phyloP scores from a whole-genome alignment of 2,797 vertebrate species.

The Crocidura indochinensis region DNA sequence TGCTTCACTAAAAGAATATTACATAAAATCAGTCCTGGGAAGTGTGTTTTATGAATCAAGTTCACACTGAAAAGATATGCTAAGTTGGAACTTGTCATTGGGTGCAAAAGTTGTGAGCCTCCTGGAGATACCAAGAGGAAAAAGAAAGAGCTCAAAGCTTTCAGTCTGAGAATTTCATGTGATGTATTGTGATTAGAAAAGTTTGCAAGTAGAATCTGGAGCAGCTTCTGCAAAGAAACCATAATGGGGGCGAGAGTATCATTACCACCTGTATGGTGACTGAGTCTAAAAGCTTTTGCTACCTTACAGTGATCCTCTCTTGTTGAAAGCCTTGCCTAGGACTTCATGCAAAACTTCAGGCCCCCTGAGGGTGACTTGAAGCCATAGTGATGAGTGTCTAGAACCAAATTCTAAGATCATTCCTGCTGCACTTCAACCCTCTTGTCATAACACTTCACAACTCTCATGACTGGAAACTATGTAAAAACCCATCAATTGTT shows the following conservation, averaged over 20 bases:
- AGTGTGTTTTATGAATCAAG: background rate
- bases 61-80: background rate
- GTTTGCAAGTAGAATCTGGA: background rate
- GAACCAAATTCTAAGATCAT: constrained; percentile 18
- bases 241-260: background rate
- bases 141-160: background rate
- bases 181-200: no score
- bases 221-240: background rate
- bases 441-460: background rate
- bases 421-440: background rate
- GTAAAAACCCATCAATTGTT: background rate
- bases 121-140: background rate
- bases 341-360: constrained; percentile 9
- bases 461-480: background rate
- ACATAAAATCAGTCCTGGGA: background rate
- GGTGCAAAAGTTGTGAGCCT: background rate
- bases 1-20: constrained; percentile 47
- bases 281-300: background rate
- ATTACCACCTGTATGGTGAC: background rate
- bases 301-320: background rate
- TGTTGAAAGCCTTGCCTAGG: constrained; percentile 8
- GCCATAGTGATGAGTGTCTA: background rate
- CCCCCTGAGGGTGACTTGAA: background rate
- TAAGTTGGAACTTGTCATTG: background rate
- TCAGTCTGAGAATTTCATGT: background rate